phyloP scores from a whole-genome alignment of 2,113 vertebrate species.

The Scomber colias region DNA sequence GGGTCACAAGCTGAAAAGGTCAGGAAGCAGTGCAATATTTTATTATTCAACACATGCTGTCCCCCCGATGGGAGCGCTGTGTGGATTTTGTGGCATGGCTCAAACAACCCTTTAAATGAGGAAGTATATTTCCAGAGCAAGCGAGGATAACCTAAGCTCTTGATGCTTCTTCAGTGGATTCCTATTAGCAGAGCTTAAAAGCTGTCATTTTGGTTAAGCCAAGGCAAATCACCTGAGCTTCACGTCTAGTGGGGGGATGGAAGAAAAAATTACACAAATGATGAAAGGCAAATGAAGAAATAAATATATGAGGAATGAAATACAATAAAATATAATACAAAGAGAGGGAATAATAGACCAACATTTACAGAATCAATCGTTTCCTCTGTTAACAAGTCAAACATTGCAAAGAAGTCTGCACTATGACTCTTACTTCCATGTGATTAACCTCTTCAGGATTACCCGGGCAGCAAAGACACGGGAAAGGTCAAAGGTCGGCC shows the following conservation, averaged over 20 bases:
- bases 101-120: conserved; percentile 45
- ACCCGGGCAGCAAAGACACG: conserved; percentile 57
- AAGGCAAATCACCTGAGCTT: conserved; percentile 55
- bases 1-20: conserved; percentile 8
- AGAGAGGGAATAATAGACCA: not conserved
- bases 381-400: conserved; percentile 26
- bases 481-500: conserved; percentile 59
- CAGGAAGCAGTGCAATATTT: conserved; percentile 5
- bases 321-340: not conserved
- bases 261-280: conserved; percentile 35
- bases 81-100: conserved; percentile 38
- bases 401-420: conserved; percentile 40
- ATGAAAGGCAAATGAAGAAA: conserved; percentile 31
- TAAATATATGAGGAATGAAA: not conserved
- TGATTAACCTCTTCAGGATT: conserved; percentile 74
- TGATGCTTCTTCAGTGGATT: conserved; percentile 68
- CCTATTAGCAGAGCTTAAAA: conserved; percentile 68
- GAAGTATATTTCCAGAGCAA: conserved; percentile 28
- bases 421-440: conserved; percentile 64
- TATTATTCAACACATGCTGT: conserved; percentile 38
- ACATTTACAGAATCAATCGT: conserved; percentile 20
- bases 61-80: conserved; percentile 4
- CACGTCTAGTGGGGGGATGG: not conserved
- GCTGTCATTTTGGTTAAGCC: conserved; percentile 67
- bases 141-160: conserved; percentile 60